A percentile compares a stretch with the other conserved stretches of the same genome.
Conservation (phyloP, 1,140 invertebrate species). For the Danaus melanippus region DNA sequence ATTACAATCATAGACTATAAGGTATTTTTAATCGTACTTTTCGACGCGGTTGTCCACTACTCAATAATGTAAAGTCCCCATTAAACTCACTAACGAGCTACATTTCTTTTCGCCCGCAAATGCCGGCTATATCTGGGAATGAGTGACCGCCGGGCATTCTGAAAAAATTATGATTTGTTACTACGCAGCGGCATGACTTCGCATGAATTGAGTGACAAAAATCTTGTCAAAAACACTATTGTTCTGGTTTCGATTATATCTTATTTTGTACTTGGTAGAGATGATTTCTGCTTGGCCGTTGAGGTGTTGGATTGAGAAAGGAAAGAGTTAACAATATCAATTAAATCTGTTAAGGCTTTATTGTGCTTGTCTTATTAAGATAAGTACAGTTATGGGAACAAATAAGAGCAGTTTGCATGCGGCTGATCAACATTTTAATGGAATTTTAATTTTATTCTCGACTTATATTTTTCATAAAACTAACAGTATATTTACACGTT, state of each 20-base stretch:
- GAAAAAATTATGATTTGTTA: slow-evolving; percentile 69
- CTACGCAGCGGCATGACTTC: slow-evolving; percentile 39
- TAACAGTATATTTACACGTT: no score
- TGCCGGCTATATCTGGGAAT: slow-evolving; percentile 38
- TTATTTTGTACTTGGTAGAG: slow-evolving; percentile 11
- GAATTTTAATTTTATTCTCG: slow-evolving; percentile 10
- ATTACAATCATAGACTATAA: slow-evolving; percentile 14
- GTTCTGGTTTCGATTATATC: slow-evolving; percentile 4
- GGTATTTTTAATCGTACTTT: slow-evolving; percentile 28
- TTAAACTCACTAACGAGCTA: slow-evolving; percentile 58
- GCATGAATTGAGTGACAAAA: slow-evolving; percentile 63
- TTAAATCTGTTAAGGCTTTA: slow-evolving; percentile 61
- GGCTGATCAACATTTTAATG: slow-evolving; percentile 6
- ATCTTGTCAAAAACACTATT: slow-evolving; percentile 34
- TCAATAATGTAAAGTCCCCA: slow-evolving; percentile 55
- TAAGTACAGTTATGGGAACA: slow-evolving; percentile 43
- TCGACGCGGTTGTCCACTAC: slow-evolving; percentile 34
- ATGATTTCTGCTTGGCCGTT: slow-evolving; percentile 9
- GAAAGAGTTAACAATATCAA: slow-evolving; percentile 53
- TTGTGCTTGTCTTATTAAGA: slow-evolving; percentile 45
- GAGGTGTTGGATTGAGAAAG: slow-evolving; percentile 44
- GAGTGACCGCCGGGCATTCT: slow-evolving; percentile 35
- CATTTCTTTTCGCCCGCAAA: slow-evolving; percentile 51
- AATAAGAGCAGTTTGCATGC: slow-evolving; percentile 30
- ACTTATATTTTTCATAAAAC: no score